phyloP scores from a whole-genome alignment of 2,113 vertebrate species.

The Sceloporus undulatus region DNA sequence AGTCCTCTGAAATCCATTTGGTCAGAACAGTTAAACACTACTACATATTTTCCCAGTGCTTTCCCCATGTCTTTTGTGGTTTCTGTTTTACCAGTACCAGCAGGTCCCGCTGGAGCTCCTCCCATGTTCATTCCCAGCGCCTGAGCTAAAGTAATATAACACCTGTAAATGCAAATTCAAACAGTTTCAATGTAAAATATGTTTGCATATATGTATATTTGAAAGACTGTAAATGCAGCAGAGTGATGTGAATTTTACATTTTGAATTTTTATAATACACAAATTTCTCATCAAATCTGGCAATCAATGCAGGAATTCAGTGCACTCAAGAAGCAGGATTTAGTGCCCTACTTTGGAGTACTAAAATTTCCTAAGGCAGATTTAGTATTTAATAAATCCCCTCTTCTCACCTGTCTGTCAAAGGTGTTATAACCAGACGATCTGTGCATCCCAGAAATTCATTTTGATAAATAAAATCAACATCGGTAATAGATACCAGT shows the following conservation, averaged over 20 bases:
- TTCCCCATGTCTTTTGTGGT: conserved; percentile 92
- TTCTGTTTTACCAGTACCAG: conserved; percentile 93
- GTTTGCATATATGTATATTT: neutral
- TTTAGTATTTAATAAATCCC: neutral
- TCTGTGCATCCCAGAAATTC: conserved; percentile 94
- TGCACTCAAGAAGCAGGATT: neutral
- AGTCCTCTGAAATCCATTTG: conserved; percentile 93
- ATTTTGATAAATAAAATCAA: conserved; percentile 92
- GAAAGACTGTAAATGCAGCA: neutral
- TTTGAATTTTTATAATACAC: neutral
- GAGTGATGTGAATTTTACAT: neutral
- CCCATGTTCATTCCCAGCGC: conserved; percentile 92
- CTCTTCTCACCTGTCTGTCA: conserved; percentile 87
- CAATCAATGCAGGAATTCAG: neutral
- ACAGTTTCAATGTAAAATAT: neutral
- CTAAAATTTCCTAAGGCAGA: neutral
- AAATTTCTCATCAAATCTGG: neutral
- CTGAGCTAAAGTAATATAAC: conserved; percentile 89
- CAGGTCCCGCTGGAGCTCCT: conserved; percentile 89
- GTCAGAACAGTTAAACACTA: conserved; percentile 94
- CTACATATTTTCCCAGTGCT: conserved; percentile 87
- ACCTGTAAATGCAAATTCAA: conserved; percentile 76
- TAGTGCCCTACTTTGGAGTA: neutral
- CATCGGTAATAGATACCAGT: conserved; percentile 89
- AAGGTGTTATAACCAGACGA: conserved; percentile 92